These are phyloP conservation scores for Acanthoscelides obtectus DNA, from an alignment of 2,888 invertebrate species.

Conservation along the genomic window DNA sequence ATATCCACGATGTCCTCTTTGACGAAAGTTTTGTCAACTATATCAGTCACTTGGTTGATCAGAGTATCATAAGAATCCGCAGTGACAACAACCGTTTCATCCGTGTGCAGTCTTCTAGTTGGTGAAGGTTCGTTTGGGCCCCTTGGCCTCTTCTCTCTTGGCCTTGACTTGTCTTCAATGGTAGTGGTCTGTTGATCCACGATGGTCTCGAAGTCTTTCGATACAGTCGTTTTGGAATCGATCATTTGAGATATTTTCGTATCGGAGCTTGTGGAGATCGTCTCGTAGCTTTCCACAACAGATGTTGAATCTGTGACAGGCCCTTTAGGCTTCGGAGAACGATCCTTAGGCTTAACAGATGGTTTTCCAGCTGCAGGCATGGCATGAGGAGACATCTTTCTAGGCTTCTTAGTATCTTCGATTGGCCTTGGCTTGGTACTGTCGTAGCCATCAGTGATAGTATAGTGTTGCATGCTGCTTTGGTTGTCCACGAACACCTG, in stretches of 20 bases:
- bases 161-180: constrained; percentile 14
- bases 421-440: neutral
- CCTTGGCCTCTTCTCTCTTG: constrained; percentile 2
- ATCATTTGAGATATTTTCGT: constrained; percentile 32
- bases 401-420: constrained; percentile 2
- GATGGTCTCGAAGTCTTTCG: constrained; percentile 33
- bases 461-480: constrained; percentile 32
- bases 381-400: constrained; percentile 11
- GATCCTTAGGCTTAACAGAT: constrained; percentile 4
- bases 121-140: neutral
- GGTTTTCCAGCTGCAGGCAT: constrained; percentile 16
- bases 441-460: constrained; percentile 7
- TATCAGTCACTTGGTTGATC: constrained; percentile 33
- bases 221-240: constrained; percentile 32
- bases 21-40: constrained; percentile 52
- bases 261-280: constrained; percentile 30
- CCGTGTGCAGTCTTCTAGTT: neutral
- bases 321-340: constrained; percentile 1
- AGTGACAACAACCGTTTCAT: constrained; percentile 12
- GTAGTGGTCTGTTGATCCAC: constrained; percentile 30
- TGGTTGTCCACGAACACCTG: constrained; percentile 13
- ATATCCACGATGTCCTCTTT: constrained; percentile 57
- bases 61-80: constrained; percentile 14
- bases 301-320: constrained; percentile 27
- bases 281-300: constrained; percentile 29